A percentile compares a stretch with the other conserved stretches of the same genome.
These are phyloP conservation scores for Helobdella robusta DNA, from an alignment of 2,888 invertebrate genomes.

Conservation along the genomic window DNA sequence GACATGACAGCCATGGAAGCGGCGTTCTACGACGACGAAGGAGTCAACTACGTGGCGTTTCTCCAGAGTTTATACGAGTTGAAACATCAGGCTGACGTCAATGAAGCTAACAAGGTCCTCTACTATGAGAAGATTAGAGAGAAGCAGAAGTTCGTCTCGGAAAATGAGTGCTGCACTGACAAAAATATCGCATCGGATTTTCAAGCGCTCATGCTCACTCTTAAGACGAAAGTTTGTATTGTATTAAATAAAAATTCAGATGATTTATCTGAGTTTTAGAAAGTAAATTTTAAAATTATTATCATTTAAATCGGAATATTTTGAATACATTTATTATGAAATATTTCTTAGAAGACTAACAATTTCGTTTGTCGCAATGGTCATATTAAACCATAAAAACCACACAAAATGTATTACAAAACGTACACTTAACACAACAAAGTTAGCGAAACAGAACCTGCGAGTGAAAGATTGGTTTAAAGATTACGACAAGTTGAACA, in stretches of 20 bases:
- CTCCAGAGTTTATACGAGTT: constrained; percentile 43
- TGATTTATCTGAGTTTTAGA: too few relatives aligned
- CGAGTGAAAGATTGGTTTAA: constrained; percentile 47
- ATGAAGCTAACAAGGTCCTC: constrained; percentile 31
- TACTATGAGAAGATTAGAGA: constrained; percentile 40
- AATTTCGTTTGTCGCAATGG: background rate
- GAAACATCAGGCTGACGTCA: constrained; percentile 40
- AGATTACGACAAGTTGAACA: constrained; percentile 49
- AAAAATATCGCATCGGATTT: constrained; percentile 40
- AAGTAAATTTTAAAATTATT: too few relatives aligned
- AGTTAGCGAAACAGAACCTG: constrained; percentile 47
- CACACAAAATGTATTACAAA: background rate
- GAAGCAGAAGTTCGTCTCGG: constrained; percentile 39
- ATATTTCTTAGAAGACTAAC: background rate
- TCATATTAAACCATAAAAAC: constrained; percentile 7
- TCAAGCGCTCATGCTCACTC: constrained; percentile 44
- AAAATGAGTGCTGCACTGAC: constrained; percentile 25
- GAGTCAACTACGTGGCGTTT: constrained; percentile 47
- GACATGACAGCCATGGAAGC: constrained; percentile 47
- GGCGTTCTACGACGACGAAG: constrained; percentile 46
- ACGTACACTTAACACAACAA: background rate
- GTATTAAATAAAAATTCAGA: too few relatives aligned
- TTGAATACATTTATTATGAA: background rate
- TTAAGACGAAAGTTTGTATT: constrained; percentile 49
- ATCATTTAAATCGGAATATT: background rate